Evolutionary conservation across 2,113 vertebrate species (phyloP).

Genomic region (Eubucco bourcierii): DNA sequence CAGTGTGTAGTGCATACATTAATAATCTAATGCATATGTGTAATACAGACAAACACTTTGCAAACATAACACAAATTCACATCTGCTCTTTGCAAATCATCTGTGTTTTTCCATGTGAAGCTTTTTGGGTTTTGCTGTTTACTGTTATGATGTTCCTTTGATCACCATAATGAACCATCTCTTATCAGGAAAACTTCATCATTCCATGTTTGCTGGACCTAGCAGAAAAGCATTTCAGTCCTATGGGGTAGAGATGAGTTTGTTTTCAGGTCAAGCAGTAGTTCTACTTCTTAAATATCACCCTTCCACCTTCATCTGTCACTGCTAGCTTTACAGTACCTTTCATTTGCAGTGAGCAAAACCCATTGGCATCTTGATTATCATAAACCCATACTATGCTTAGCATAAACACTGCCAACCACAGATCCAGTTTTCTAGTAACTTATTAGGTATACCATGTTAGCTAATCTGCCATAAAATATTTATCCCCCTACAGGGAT

Average conservation of each 20-base stretch:
- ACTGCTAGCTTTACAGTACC: not conserved
- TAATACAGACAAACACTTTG: not conserved
- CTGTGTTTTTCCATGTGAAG: not conserved
- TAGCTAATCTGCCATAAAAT: slow-evolving; percentile 46
- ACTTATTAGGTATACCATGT: not conserved
- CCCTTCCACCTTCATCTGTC: not conserved
- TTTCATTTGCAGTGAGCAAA: not conserved
- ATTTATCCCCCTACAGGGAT: not conserved
- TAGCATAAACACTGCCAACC: not conserved
- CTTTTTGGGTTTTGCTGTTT: not conserved
- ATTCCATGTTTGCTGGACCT: not conserved
- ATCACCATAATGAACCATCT: not conserved
- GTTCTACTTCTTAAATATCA: not conserved
- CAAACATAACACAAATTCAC: not conserved
- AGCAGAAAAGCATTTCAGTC: not conserved
- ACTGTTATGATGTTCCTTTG: not conserved
- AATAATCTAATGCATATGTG: not conserved
- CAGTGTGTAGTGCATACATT: not conserved
- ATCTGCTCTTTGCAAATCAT: not conserved
- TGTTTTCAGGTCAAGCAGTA: not conserved
- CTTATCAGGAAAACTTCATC: not conserved
- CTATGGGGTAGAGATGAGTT: not conserved
- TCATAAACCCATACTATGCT: not conserved
- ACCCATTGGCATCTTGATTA: not conserved
- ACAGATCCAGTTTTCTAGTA: slow-evolving; percentile 2